Evolutionary conservation across 1,140 invertebrate species (phyloP).

Genomic region (Sipha flava): DNA sequence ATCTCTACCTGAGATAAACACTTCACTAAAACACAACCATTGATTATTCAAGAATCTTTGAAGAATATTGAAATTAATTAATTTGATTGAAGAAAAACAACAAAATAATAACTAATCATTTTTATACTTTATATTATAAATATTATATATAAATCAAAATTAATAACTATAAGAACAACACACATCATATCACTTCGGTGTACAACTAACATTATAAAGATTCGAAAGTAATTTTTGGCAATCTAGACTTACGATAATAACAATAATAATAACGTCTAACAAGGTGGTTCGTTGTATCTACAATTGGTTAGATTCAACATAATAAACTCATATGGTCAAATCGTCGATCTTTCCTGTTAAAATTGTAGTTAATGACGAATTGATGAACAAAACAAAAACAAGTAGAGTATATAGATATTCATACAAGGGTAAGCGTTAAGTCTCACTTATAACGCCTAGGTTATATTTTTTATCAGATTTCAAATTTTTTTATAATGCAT

Average conservation of each 20-base stretch:
- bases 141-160: constrained; percentile 3
- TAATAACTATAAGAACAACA: not conserved
- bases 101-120: not conserved
- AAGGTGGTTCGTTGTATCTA: not conserved
- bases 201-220: not conserved
- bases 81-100: not conserved
- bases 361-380: constrained; percentile 8
- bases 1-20: no score
- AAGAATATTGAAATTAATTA: not conserved
- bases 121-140: no score
- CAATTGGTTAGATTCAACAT: not conserved
- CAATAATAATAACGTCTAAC: constrained; percentile 18
- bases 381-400: not conserved
- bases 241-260: not conserved
- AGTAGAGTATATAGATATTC: not conserved
- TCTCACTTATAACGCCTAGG: not conserved
- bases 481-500: no score
- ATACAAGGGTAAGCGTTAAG: not conserved
- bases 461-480: no score
- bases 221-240: not conserved
- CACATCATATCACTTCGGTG: not conserved
- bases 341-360: not conserved
- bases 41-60: no score
- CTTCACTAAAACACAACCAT: no score
- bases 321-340: not conserved